Base-by-base conservation (phyloP, 2,797 vertebrate genomes). In the Eulemur mongoz region DNA sequence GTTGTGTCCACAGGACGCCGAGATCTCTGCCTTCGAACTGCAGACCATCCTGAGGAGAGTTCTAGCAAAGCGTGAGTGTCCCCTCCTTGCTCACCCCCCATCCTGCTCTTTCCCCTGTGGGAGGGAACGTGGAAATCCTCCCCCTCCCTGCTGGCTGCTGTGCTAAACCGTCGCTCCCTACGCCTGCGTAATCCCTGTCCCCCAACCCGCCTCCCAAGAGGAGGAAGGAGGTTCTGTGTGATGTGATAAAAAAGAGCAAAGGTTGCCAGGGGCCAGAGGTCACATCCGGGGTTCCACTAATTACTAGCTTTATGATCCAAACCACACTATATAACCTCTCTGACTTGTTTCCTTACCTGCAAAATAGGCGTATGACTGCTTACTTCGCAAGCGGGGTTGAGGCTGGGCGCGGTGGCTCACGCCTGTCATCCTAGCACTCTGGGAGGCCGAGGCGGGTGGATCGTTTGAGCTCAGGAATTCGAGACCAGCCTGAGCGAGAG, bases 11-110 rank as follows among this genome's bases (percentile, higher is more conserved):
- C 99, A 99, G 99, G 99, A 99, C 65, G 98, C 98, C 0, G 99
- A 99, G 98, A 99, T 99, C 61, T 99, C 99, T 0, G 99, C 98
- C 85, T 99, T 99, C 4, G 99, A 99, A 94, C 98, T 99, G 93
- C 98, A 99, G 93, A 96, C 63, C 85, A 99, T 99, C 98, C 95
- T 99, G 97, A 99, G 99, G 97, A 99, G 98, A 79, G 90, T 99
- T 40, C 98, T 99, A 32, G 99, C 99, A 72, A 98, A 98, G 92
- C 98, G 99, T 99, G 98, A 99, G 99, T 98, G 23, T 85, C 52
- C 90, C 80, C 38, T 91, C 65, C 14, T 52, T 32, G n/a, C 57
- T 0, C 8, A 13, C 32, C 27, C 22, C 50, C 45, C 30, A 11
- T 15, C 32, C 27, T 5, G 7, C 32, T 61, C 38, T 6, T 76